Evolutionary conservation across 2,797 vertebrate genomes (phyloP).

Genomic region (Coracias cyanogaster): DNA sequence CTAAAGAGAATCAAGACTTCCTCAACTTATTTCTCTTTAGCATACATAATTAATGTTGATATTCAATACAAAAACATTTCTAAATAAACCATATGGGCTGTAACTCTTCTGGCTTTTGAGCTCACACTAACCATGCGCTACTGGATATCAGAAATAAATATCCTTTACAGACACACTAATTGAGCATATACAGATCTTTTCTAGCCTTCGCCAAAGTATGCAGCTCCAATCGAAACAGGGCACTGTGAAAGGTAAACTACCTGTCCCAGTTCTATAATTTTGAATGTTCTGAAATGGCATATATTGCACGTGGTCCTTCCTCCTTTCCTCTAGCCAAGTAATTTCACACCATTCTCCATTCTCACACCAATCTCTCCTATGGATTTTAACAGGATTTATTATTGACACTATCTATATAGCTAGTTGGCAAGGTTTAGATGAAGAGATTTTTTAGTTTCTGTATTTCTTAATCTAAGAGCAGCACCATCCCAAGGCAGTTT

Average conservation of each 20-base stretch:
- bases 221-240: not conserved
- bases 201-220: not conserved
- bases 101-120: not conserved
- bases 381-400: not conserved
- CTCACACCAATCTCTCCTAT: not conserved
- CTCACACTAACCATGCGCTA: not conserved
- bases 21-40: not conserved
- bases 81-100: not conserved
- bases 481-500: not conserved
- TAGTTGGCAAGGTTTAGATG: not conserved
- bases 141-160: not conserved
- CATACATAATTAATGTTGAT: not conserved
- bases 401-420: not conserved
- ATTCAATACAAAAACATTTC: not conserved
- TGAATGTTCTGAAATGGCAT: not conserved
- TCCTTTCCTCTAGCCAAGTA: not conserved
- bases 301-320: not conserved
- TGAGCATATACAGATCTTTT: not conserved
- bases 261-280: not conserved
- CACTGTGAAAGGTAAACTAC: not conserved
- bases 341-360: not conserved
- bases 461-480: not conserved
- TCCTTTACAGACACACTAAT: rapidly evolving
- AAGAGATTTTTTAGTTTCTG: not conserved
- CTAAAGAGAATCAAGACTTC: not conserved